Evolutionary conservation across 2,113 vertebrate genomes (phyloP), one percentile per base, ranked within the genome.

Genomic region (Orientallactaga bullata): DNA sequence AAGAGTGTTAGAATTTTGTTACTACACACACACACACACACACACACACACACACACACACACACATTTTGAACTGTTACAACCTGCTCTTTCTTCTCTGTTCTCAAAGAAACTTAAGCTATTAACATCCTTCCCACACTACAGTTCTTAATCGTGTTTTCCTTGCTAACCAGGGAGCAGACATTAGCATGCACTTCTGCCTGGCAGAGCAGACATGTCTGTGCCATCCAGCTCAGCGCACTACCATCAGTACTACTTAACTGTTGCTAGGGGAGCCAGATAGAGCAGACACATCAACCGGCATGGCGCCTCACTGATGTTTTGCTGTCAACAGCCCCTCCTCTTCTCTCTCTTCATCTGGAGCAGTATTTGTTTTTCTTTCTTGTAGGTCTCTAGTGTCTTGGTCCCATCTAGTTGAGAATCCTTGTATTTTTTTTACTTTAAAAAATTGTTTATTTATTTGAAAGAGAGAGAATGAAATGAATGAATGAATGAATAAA

Each of bases 191-290:
- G 28, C 42, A 1, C 83, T 83, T 81, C n/a, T 3, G 66, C 85
- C 88, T 69, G 51, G 51, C 68, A 88, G 55, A 78, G 66, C 51
- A 32, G 72, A 37, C 28, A 0, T 10, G 73, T 80, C 85, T 51
- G 72, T 51, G 2, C 3, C 42, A 47, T 47, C 42, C 8, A 0
- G 47, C 37, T 51, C 55, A 66, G 37, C 2, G 17, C 21, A 0
- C 47, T 35, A 63, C 35, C 51, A 7, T 23, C 26, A 28, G 32
- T 42, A 30, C 42, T 47, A 12, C 37, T 72, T 79, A 71, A 18
- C 85, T 21, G 88, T 83, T 89, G 93, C 95, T 60, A 73, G 37
- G 85, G 76, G 55, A 94, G 83, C 66, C 61, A 1, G 77, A 55
- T 28, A 78, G n/a, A 73, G 71, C 76, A 91, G 93, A 89, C 82